Conservation (phyloP, 2,797 vertebrate genomes). For the Rhinophrynus dorsalis region DNA sequence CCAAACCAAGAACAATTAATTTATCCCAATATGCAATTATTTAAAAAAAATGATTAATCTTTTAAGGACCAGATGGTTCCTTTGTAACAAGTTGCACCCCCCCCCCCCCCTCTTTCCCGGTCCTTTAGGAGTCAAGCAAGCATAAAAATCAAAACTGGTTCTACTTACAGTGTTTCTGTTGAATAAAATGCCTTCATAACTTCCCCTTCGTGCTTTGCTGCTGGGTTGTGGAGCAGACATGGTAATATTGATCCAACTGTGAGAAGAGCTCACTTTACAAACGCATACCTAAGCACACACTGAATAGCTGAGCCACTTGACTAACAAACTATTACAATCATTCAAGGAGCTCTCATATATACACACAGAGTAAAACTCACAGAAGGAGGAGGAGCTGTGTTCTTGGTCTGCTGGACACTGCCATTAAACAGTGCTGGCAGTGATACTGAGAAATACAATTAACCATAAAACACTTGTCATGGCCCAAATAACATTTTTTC, state of each 20-base stretch:
- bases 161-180: constrained; percentile 69
- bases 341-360: constrained; percentile 7
- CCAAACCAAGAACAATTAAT: too few species aligned
- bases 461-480: too few species aligned
- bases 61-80: too few species aligned
- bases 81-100: background rate
- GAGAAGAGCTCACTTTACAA: constrained; percentile 18
- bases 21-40: too few species aligned
- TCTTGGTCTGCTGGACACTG: background rate
- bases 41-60: too few species aligned
- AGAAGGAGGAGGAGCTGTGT: constrained; percentile 22
- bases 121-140: too few species aligned
- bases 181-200: constrained; percentile 63
- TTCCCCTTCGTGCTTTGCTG: constrained; percentile 64
- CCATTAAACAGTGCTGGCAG: too few species aligned
- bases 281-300: constrained; percentile 23
- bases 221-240: constrained; percentile 39
- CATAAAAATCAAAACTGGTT: background rate
- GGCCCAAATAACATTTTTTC: too few species aligned
- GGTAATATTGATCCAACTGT: background rate
- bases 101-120: too few species aligned
- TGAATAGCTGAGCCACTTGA: constrained; percentile 43
- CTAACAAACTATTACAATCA: constrained; percentile 45
- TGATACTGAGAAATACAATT: too few species aligned
- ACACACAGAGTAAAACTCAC: background rate